Evolutionary conservation across 1,140 invertebrate genomes (phyloP).

Genomic region (Zaprionus davidi): DNA sequence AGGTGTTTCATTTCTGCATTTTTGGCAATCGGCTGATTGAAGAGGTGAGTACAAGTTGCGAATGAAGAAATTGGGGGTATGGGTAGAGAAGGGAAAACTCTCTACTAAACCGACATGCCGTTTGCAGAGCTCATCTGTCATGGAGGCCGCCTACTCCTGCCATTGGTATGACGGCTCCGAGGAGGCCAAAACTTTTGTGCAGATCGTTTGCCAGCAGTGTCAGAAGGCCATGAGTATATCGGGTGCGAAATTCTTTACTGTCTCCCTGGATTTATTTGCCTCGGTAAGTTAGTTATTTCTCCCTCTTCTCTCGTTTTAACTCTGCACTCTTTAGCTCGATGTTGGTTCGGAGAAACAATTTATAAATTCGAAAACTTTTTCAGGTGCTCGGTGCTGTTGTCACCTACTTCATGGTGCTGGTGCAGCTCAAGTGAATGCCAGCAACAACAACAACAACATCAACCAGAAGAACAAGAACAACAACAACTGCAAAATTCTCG

Average conservation of each 20-base stretch:
- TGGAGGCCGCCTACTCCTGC: slow-evolving; percentile 94
- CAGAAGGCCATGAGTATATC: slow-evolving; percentile 94
- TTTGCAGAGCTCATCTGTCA: slow-evolving; percentile 91
- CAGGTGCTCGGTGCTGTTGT: slow-evolving; percentile 94
- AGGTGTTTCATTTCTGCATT: slow-evolving; percentile 94
- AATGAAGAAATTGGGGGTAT: not conserved
- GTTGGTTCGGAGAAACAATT: slow-evolving; percentile 8
- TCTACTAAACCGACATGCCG: slow-evolving; percentile 4
- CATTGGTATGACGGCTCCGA: slow-evolving; percentile 95
- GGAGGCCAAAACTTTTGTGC: slow-evolving; percentile 94
- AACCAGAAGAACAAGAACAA: slow-evolving; percentile 21
- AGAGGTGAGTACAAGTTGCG: slow-evolving; percentile 86
- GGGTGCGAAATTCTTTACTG: slow-evolving; percentile 94
- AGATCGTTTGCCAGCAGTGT: slow-evolving; percentile 95
- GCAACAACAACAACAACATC: slow-evolving; percentile 9
- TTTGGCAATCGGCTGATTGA: slow-evolving; percentile 93
- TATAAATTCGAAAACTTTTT: slow-evolving; percentile 33
- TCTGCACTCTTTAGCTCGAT: slow-evolving; percentile 1
- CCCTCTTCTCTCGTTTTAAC: not conserved
- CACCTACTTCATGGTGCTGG: slow-evolving; percentile 96
- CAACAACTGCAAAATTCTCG: slow-evolving; percentile 8
- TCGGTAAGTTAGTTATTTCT: slow-evolving; percentile 87
- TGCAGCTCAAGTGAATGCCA: slow-evolving; percentile 90
- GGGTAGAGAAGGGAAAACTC: not conserved
- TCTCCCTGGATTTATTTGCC: slow-evolving; percentile 93